Conservation (phyloP, 2,888 invertebrate genomes). For the Plebejus anna region DNA sequence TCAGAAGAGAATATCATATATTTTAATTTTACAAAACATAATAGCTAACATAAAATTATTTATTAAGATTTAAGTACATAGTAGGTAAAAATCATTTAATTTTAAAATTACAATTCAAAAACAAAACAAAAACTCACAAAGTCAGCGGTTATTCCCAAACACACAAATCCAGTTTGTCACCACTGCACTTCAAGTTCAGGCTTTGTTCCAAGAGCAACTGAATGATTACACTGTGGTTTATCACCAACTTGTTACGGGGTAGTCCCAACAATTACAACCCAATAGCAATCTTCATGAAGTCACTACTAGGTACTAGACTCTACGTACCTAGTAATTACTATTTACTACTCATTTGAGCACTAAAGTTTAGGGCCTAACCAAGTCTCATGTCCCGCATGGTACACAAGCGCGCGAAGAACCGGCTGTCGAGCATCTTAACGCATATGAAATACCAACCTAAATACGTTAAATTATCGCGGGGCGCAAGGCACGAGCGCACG, state of each 20-base stretch:
- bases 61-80: too few species aligned
- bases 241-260: neutral
- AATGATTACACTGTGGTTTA: neutral
- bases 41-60: too few species aligned
- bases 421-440: slow-evolving; percentile 35
- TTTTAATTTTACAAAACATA: too few species aligned
- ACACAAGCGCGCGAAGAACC: slow-evolving; percentile 36
- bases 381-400: slow-evolving; percentile 28
- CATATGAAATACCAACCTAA: slow-evolving; percentile 34
- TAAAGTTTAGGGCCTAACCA: neutral
- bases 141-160: neutral
- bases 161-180: neutral
- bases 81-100: too few species aligned
- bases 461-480: slow-evolving; percentile 26
- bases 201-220: neutral
- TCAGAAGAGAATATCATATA: too few species aligned
- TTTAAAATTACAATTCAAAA: neutral
- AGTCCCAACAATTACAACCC: neutral
- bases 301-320: neutral
- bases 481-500: neutral
- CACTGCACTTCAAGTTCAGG: neutral
- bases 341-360: neutral
- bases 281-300: neutral
- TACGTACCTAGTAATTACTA: neutral
- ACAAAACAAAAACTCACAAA: neutral